Evolutionary conservation across 2,888 invertebrate genomes (phyloP), one percentile per base, ranked within the genome.

Genomic region (Scaptomyza polygonia): DNA sequence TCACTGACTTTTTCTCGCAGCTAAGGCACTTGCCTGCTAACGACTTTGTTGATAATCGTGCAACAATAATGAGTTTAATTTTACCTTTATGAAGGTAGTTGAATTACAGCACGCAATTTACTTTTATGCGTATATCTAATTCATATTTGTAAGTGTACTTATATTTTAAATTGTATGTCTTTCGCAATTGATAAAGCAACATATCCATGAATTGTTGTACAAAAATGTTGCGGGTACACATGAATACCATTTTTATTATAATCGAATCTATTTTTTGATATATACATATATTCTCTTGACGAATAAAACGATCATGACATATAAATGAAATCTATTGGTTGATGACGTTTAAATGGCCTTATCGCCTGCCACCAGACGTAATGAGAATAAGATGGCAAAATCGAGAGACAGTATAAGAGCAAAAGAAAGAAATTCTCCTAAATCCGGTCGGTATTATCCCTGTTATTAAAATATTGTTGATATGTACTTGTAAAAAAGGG

Each of bases 281-380:
- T 47, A n/a, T n/a, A n/a, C n/a, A 65, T 36, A 18, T 14, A 16
- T 30, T 57, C 47, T 69, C 61, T 67, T 43, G 45, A 8, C 52
- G 68, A 79, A 83, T 77, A 66, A 77, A 83, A 67, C 59, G 81
- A 77, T 81, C 81, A 86, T 81, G 86, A 86, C 81, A 86, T 59
- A 79, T 53, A 78, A 73, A 72, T 34, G 9, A 61, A 79, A 71
- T 74, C 63, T 56, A 82, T 70, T 53, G 48, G 34, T 25, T 65
- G 57, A 55, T 72, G 75, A 73, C 78, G 76, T 64, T 63, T 45
- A 49, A 25, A 57, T 21, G 40, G 62, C 54, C 54, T 77, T 78
- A 86, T 84, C 72, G 67, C 44, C 52, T 11, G 9, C n/a, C 51
- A 25, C 45, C 29, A 30, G 8, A 36, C 36, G 21, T 30, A 45